Evolutionary conservation across 2,888 invertebrate species (phyloP).

Genomic region (Spicauda simplicius): DNA sequence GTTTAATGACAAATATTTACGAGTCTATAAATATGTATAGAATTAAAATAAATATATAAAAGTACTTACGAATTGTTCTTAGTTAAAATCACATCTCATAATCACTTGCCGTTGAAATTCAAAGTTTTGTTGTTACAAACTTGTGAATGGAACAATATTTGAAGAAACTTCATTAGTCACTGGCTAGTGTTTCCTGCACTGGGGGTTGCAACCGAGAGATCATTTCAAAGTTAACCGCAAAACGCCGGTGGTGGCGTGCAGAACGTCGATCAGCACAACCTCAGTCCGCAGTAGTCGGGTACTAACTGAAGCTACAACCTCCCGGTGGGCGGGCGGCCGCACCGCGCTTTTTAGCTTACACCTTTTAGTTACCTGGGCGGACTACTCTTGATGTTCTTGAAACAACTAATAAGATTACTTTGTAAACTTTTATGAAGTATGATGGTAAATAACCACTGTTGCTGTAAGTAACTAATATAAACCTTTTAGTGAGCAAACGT

Average conservation of each 20-base stretch:
- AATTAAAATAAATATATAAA: neutral
- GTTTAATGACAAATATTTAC: no score
- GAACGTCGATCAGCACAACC: slow-evolving; percentile 49
- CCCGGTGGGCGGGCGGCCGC: slow-evolving; percentile 48
- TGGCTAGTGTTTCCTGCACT: slow-evolving; percentile 57
- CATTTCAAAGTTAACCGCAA: slow-evolving; percentile 73
- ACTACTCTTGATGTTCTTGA: slow-evolving; percentile 38
- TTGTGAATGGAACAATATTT: slow-evolving; percentile 35
- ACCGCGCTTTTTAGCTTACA: slow-evolving; percentile 47
- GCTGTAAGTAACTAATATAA: slow-evolving; percentile 18
- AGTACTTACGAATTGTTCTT: slow-evolving; percentile 59
- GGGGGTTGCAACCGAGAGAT: slow-evolving; percentile 50
- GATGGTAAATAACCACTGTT: slow-evolving; percentile 23
- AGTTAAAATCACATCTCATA: slow-evolving; percentile 73
- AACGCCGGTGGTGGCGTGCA: slow-evolving; percentile 49
- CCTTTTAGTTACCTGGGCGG: slow-evolving; percentile 46
- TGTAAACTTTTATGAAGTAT: slow-evolving; percentile 30
- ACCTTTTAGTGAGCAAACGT: slow-evolving; percentile 14
- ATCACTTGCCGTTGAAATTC: slow-evolving; percentile 61
- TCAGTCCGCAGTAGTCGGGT: slow-evolving; percentile 52
- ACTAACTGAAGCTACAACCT: slow-evolving; percentile 58
- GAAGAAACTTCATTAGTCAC: slow-evolving; percentile 63
- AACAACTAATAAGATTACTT: slow-evolving; percentile 34
- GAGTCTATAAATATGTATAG: neutral
- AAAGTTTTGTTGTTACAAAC: slow-evolving; percentile 56